Conservation (phyloP, 2,888 invertebrate genomes). For the Eupithecia abbreviata region DNA sequence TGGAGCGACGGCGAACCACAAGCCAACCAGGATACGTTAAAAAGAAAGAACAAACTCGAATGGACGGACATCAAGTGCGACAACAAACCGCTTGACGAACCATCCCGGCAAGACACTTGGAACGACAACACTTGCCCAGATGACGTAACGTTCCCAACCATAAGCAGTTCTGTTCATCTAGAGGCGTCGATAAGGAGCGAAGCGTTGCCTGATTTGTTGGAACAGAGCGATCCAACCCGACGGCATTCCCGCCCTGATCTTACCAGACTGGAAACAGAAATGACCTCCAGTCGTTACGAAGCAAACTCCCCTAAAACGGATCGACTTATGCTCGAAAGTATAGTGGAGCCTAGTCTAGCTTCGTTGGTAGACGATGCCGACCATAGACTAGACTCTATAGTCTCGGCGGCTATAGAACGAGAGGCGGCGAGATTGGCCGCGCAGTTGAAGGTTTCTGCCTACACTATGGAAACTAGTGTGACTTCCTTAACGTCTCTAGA, state of each 20-base stretch:
- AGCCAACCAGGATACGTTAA: conserved; percentile 43
- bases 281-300: conserved; percentile 57
- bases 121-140: conserved; percentile 91
- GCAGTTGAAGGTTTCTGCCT: conserved; percentile 64
- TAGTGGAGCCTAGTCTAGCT: conserved; percentile 70
- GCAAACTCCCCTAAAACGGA: conserved; percentile 45
- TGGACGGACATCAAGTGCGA: conserved; percentile 67
- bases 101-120: conserved; percentile 86
- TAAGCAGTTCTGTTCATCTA: conserved; percentile 89
- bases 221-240: conserved; percentile 64
- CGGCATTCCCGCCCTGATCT: conserved; percentile 69
- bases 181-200: conserved; percentile 88
- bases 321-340: conserved; percentile 55
- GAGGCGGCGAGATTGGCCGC: conserved; percentile 88
- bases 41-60: conserved; percentile 57
- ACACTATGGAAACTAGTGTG: conserved; percentile 83
- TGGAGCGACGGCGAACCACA: conserved; percentile 66
- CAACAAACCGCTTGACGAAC: conserved; percentile 51
- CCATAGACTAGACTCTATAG: conserved; percentile 84
- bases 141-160: conserved; percentile 91
- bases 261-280: conserved; percentile 67
- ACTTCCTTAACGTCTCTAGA: conserved; percentile 86
- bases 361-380: conserved; percentile 81
- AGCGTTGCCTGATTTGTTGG: conserved; percentile 74
- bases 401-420: conserved; percentile 88